Evolutionary conservation across 2,797 vertebrate genomes (phyloP).

Genomic region (Neoniphon sammara): DNA sequence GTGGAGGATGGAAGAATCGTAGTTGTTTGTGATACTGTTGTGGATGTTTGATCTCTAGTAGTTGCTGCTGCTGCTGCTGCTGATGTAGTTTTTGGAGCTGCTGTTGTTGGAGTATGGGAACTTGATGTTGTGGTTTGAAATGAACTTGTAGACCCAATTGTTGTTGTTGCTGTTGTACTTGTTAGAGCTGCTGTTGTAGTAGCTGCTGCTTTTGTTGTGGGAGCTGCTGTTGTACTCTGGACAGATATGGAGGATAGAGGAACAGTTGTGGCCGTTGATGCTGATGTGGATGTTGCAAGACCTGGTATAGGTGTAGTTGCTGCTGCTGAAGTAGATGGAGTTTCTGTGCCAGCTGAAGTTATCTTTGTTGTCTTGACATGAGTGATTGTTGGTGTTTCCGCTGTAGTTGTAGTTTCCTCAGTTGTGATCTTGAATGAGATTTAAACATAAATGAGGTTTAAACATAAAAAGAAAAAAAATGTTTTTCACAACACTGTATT

Average conservation of each 20-base stretch:
- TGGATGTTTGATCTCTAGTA: too few relatives aligned
- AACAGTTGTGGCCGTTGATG: not conserved
- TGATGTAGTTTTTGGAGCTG: not conserved
- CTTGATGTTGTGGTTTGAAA: too few relatives aligned
- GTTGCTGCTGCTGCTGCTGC: too few relatives aligned
- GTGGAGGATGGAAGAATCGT: too few relatives aligned
- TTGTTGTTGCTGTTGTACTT: not conserved
- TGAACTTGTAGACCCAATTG: too few relatives aligned
- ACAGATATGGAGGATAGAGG: not conserved
- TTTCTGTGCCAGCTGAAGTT: not conserved
- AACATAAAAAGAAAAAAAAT: too few relatives aligned
- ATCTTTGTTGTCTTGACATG: not conserved
- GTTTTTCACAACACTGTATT: too few relatives aligned
- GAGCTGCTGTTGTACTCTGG: not conserved
- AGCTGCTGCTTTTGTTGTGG: not conserved
- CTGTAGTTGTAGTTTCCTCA: too few relatives aligned
- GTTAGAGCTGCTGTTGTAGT: not conserved
- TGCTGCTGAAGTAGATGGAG: not conserved
- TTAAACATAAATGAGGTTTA: too few relatives aligned
- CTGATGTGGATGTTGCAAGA: not conserved
- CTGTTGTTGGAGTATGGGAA: not conserved
- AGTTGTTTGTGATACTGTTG: too few relatives aligned
- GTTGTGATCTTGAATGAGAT: too few relatives aligned
- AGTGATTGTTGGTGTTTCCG: not conserved
- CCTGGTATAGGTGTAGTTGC: not conserved